Conservation (phyloP, 1,140 invertebrate genomes). For the Papilio dardanus region DNA sequence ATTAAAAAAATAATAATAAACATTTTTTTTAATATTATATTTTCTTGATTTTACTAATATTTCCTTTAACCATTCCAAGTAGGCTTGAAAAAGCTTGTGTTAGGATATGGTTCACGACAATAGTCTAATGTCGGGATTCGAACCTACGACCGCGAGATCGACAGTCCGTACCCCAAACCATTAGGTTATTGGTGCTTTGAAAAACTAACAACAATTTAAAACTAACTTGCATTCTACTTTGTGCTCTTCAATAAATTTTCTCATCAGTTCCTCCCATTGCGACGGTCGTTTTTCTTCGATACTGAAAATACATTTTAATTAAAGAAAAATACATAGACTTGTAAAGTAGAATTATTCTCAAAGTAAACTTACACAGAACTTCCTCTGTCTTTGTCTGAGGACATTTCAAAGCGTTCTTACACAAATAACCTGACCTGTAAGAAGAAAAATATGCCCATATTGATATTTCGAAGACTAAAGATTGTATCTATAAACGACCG, state of each 20-base stretch:
- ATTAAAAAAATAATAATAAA: too few species aligned
- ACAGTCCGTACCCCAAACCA: too few species aligned
- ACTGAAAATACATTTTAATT: conserved; percentile 43
- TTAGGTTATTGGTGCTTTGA: too few species aligned
- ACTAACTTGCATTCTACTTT: conserved; percentile 70
- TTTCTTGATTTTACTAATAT: too few species aligned
- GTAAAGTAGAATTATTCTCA: background rate
- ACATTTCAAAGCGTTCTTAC: conserved; percentile 7
- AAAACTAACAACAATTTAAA: too few species aligned
- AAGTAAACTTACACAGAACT: conserved; percentile 32
- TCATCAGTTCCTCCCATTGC: conserved; percentile 70
- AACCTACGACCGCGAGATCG: too few species aligned
- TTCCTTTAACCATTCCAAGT: too few species aligned
- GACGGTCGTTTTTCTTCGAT: conserved; percentile 54
- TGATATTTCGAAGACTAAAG: background rate
- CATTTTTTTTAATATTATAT: too few species aligned
- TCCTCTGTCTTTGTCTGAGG: conserved; percentile 3
- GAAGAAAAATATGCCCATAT: background rate
- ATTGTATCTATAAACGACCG: too few species aligned
- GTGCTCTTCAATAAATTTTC: conserved; percentile 68
- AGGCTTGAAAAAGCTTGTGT: too few species aligned
- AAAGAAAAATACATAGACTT: conserved; percentile 18
- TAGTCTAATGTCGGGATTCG: too few species aligned
- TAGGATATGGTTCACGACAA: too few species aligned
- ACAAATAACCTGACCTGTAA: background rate